Conservation (phyloP, 2,797 vertebrate species). For the Onychomys torridus region DNA sequence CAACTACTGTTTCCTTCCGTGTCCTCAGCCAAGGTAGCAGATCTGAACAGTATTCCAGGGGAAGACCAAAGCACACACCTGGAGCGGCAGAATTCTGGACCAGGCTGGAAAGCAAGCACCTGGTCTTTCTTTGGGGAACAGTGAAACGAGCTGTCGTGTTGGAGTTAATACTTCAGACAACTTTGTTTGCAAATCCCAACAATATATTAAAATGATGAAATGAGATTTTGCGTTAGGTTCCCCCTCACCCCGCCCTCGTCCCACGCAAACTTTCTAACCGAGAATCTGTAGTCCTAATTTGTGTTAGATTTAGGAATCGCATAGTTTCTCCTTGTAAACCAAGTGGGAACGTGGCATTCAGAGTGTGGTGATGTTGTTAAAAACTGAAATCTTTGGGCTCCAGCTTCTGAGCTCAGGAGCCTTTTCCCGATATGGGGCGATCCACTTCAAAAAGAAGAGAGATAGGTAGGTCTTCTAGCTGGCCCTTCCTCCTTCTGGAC, state of each 20-base stretch:
- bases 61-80: not conserved
- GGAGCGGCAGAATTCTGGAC: fast-evolving
- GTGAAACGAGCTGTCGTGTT: not conserved
- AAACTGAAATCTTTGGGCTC: constrained; percentile 22
- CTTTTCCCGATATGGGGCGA: not conserved
- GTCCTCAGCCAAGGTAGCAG: not conserved
- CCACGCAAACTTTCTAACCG: not conserved
- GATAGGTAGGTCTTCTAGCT: not conserved
- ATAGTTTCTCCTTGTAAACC: not conserved
- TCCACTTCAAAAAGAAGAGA: not conserved
- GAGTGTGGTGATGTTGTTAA: constrained; percentile 59
- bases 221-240: not conserved
- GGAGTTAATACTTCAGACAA: not conserved
- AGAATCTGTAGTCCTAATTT: not conserved
- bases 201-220: not conserved
- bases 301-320: not conserved
- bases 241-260: too few relatives aligned
- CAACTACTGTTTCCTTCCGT: not conserved
- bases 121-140: not conserved
- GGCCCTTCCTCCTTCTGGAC: not conserved
- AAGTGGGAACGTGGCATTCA: constrained; percentile 57
- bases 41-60: not conserved
- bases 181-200: constrained; percentile 34
- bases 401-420: not conserved
- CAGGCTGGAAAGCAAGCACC: not conserved